Evolutionary conservation across 2,888 invertebrate genomes (phyloP).

Genomic region (Abscondita cerata): DNA sequence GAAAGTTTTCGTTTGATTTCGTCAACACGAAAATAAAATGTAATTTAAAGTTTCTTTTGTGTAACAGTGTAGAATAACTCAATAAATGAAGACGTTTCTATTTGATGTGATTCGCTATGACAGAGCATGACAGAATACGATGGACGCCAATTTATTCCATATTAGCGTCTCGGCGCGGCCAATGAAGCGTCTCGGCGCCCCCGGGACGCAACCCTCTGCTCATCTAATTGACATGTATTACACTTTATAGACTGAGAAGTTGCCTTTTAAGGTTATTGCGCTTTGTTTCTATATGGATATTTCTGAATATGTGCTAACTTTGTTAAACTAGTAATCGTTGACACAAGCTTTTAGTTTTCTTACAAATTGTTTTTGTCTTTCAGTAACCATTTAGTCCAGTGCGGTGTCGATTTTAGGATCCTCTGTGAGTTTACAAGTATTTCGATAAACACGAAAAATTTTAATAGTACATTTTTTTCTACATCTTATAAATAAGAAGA

Average conservation of each 20-base stretch:
- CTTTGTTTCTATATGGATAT: too few relatives aligned
- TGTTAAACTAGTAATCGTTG: too few relatives aligned
- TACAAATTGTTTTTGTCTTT: too few relatives aligned
- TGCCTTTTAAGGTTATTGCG: constrained; percentile 22
- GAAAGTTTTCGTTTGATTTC: not conserved
- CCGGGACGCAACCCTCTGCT: constrained; percentile 38
- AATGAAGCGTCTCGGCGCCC: constrained; percentile 48
- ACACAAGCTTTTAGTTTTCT: too few relatives aligned
- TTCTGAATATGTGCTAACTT: too few relatives aligned
- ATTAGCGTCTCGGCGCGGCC: constrained; percentile 47
- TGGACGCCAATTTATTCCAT: constrained; percentile 49
- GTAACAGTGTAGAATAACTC: constrained; percentile 20
- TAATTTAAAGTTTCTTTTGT: constrained; percentile 3
- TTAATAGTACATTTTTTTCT: too few relatives aligned
- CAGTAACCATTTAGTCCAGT: too few relatives aligned
- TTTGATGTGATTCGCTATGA: constrained; percentile 45
- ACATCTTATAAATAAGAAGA: too few relatives aligned
- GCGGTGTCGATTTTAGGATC: too few relatives aligned
- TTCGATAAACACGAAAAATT: too few relatives aligned
- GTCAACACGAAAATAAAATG: constrained; percentile 5
- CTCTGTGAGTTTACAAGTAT: too few relatives aligned
- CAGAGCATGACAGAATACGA: constrained; percentile 43
- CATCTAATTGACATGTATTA: constrained; percentile 44
- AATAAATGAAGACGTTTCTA: constrained; percentile 27
- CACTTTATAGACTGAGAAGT: constrained; percentile 28